These are phyloP conservation scores for Perca schrenkii DNA, from an alignment of 2,113 vertebrate genomes.

Conservation along the genomic window DNA sequence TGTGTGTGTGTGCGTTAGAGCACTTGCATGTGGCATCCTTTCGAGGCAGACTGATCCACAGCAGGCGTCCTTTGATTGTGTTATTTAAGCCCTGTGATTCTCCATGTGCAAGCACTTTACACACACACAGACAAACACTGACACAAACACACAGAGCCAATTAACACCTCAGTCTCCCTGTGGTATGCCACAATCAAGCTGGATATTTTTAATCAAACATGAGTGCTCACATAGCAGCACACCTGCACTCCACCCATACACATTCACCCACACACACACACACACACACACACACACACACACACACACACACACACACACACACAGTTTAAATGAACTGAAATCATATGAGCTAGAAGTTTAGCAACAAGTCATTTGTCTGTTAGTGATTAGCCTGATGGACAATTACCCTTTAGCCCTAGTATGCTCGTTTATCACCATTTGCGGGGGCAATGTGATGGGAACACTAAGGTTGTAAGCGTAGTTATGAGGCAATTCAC, in stretches of 20 bases:
- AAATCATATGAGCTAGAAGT: slow-evolving; percentile 54
- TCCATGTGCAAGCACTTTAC: slow-evolving; percentile 59
- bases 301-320: not conserved
- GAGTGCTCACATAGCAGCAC: slow-evolving; percentile 56
- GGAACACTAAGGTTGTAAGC: slow-evolving; percentile 18
- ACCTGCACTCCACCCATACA: slow-evolving; percentile 62
- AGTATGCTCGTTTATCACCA: slow-evolving; percentile 39
- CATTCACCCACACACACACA: slow-evolving; percentile 1
- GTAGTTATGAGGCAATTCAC: slow-evolving; percentile 20
- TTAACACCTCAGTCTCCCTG: slow-evolving; percentile 72
- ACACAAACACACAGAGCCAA: slow-evolving; percentile 48
- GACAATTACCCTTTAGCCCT: slow-evolving; percentile 50
- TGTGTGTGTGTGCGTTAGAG: not conserved
- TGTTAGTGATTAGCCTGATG: slow-evolving; percentile 52
- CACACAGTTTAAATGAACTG: not conserved
- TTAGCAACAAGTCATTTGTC: slow-evolving; percentile 62
- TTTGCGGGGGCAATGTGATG: slow-evolving; percentile 36
- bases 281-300: not conserved
- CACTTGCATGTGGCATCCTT: slow-evolving; percentile 7
- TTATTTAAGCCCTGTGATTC: slow-evolving; percentile 59
- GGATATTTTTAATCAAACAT: slow-evolving; percentile 73
- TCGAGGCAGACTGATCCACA: slow-evolving; percentile 59
- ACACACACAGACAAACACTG: slow-evolving; percentile 37
- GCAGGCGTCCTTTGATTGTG: slow-evolving; percentile 64
- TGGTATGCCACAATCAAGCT: slow-evolving; percentile 64